Percentiles rank a stretch among this genome's conserved stretches.
Evolutionary conservation across 2,113 vertebrate species (phyloP).

Genomic region (Scytalopus superciliaris): DNA sequence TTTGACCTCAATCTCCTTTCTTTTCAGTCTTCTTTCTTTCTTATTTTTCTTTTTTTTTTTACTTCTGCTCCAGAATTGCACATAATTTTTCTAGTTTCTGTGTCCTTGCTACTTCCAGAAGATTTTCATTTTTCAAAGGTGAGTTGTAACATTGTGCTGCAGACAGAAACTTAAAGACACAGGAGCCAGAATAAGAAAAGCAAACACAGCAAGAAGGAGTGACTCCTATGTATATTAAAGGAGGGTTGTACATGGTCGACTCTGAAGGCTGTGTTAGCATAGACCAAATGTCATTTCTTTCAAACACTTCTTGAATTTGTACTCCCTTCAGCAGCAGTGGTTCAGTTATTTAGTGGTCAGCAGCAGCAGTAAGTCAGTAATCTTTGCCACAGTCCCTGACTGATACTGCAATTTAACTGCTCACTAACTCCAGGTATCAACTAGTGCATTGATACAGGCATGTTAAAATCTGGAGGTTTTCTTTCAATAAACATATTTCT

Average conservation of each 20-base stretch:
- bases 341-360: background rate
- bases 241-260: background rate
- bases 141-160: background rate
- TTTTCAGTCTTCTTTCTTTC: rapidly evolving
- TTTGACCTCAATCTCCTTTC: background rate
- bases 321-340: background rate
- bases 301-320: background rate
- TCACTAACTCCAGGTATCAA: background rate
- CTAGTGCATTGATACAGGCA: background rate
- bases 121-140: background rate
- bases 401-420: background rate
- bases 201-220: background rate
- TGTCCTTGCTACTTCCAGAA: background rate
- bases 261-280: background rate
- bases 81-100: background rate
- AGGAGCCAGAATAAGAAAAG: background rate
- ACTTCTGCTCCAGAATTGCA: background rate
- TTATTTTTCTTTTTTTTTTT: background rate
- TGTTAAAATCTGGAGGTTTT: background rate
- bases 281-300: background rate
- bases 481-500: background rate
- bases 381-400: background rate
- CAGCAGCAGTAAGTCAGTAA: background rate
- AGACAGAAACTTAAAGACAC: background rate
- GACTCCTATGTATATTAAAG: background rate